Percentiles rank a stretch among this genome's conserved stretches.
Evolutionary conservation across 2,888 invertebrate genomes (phyloP).

Genomic region (Helobdella robusta): DNA sequence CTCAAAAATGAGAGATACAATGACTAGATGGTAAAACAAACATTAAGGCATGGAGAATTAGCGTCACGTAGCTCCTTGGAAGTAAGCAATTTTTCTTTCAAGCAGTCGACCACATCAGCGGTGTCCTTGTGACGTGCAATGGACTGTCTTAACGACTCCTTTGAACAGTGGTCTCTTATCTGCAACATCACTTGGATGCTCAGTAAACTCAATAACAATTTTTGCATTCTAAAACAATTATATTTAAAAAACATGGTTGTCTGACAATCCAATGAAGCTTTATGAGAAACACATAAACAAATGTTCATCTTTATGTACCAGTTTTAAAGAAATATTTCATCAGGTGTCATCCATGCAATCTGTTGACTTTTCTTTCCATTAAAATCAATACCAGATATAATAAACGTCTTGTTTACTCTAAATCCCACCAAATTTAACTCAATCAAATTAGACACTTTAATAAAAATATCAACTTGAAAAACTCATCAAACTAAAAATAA

Average conservation of each 20-base stretch:
- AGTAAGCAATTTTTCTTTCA: slow-evolving; percentile 53
- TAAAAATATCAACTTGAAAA: neutral
- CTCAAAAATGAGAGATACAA: slow-evolving; percentile 3
- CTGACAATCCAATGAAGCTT: no score
- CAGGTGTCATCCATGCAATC: no score
- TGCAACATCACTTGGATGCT: neutral
- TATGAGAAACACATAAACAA: no score
- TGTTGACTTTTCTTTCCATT: no score
- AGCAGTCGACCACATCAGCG: slow-evolving; percentile 17
- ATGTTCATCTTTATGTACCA: no score
- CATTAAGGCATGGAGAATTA: slow-evolving; percentile 9
- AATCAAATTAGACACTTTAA: neutral
- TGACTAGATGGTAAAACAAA: neutral
- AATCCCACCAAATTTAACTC: neutral
- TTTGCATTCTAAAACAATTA: neutral
- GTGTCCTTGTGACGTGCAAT: no score
- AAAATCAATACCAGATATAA: no score
- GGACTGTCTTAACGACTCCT: slow-evolving; percentile 26
- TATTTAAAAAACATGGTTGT: no score
- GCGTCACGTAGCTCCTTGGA: slow-evolving; percentile 45
- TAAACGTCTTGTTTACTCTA: no score
- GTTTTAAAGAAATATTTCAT: no score
- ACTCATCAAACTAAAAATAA: no score
- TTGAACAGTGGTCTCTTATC: slow-evolving; percentile 47
- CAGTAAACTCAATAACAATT: slow-evolving; percentile 33